Evolutionary conservation across 2,797 vertebrate genomes (phyloP), one percentile per base, ranked within the genome.

Genomic region (Paedocypris micromegethes): DNA sequence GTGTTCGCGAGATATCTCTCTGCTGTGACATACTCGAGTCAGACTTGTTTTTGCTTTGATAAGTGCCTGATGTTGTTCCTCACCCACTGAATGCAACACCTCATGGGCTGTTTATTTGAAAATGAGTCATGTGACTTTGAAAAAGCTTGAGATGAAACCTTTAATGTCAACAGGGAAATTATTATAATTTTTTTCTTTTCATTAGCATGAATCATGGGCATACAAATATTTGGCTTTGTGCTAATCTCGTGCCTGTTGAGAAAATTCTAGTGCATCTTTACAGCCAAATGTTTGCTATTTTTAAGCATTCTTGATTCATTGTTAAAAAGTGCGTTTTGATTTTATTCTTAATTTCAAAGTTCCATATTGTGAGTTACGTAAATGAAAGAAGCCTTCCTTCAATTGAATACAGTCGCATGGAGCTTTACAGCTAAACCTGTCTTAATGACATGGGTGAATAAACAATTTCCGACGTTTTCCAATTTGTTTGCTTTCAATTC

Each of bases 361-460:
- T 23, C 23, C 23, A 23, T 23, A 1, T 23, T 23, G 23, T 23
- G 23, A 23, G 23, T 23, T 23, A 23, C 23, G 23, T 23, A 23
- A 23, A 23, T 45, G 37, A 57, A 60, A 70, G 6, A 59, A 37
- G 42, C 38, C 51, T 63, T 6, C 46, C 8, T 7, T 52, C 39
- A 61, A 57, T 56, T 56, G 50, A 49, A 58, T 23, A 4, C 51
- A 4, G 61, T 4, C 5, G 1, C 1, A 38, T 46, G 42, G 9
- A 58, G 46, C 42, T 55, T 73, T 64, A 63, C 62, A 54, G 51
- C 48, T 52, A 6, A 54, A 46, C 61, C 4, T 41, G 54, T 81
- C 74, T 79, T 78, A 83, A 73, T 78, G 46, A 82, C 83, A 83
- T 83, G 83, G 85, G 81, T 78, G 60, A 72, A 70, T 76, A 69